phyloP scores from a whole-genome alignment of 2,888 invertebrate species.

The Graphium colonna region DNA sequence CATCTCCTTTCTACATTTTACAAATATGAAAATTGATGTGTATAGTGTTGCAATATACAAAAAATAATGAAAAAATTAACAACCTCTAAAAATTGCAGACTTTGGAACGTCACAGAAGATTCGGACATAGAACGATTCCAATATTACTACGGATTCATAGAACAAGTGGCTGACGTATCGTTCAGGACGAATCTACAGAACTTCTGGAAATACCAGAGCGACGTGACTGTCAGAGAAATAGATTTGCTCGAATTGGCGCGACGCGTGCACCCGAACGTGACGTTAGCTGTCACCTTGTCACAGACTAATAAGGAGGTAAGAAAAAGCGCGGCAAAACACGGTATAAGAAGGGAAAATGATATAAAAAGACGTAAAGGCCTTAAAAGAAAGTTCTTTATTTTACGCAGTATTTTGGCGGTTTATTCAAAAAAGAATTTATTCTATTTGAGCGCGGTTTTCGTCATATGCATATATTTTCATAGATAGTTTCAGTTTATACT shows the following conservation, averaged over 20 bases:
- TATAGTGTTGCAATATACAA: no score
- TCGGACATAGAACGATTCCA: conserved; percentile 50
- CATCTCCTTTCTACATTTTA: no score
- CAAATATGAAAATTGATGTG: no score
- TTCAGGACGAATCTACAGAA: conserved; percentile 80
- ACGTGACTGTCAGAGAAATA: conserved; percentile 73
- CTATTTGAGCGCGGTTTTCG: no score
- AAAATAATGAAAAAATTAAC: no score
- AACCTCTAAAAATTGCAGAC: conserved; percentile 40
- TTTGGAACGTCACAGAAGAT: conserved; percentile 67
- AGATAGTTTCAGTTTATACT: no score
- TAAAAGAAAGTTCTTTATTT: background rate
- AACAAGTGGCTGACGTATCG: conserved; percentile 64
- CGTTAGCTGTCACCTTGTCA: conserved; percentile 44
- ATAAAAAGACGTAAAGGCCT: background rate
- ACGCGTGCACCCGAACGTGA: conserved; percentile 57
- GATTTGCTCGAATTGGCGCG: conserved; percentile 82
- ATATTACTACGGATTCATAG: conserved; percentile 66
- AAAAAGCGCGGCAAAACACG: background rate
- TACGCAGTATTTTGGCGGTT: no score
- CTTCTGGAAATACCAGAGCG: conserved; percentile 85
- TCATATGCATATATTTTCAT: no score
- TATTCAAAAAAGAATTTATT: no score
- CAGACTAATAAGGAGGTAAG: conserved; percentile 40
- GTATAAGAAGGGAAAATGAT: no score